Evolutionary conservation across 2,888 invertebrate genomes (phyloP).

Genomic region (Colostygia pectinataria): DNA sequence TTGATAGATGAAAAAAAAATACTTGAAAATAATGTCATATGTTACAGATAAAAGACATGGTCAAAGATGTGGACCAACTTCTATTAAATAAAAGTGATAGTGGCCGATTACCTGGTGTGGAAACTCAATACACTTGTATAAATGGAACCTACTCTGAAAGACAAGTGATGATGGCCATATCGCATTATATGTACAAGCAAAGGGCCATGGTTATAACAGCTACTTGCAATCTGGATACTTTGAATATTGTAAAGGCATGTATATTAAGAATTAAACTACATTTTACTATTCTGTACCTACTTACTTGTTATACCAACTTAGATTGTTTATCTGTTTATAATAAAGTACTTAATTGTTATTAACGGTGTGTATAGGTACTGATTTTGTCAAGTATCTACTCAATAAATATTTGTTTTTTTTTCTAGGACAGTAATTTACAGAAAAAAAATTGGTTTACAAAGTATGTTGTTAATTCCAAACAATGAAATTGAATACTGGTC

Average conservation of each 20-base stretch:
- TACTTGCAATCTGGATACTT: constrained; percentile 47
- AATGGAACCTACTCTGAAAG: constrained; percentile 31
- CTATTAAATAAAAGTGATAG: neutral
- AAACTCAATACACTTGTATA: constrained; percentile 7
- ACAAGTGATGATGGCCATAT: constrained; percentile 48
- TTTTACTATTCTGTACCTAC: too few relatives aligned
- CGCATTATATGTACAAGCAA: constrained; percentile 51
- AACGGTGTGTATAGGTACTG: too few relatives aligned
- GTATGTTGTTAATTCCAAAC: constrained; percentile 54
- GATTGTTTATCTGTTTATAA: too few relatives aligned
- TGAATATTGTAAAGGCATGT: constrained; percentile 55
- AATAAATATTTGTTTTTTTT: too few relatives aligned
- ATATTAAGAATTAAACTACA: neutral
- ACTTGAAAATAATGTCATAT: too few relatives aligned
- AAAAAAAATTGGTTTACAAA: too few relatives aligned
- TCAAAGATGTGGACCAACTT: constrained; percentile 11
- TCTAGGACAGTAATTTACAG: too few relatives aligned
- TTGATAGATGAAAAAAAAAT: too few relatives aligned
- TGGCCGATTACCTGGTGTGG: neutral
- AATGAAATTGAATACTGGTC: constrained; percentile 47
- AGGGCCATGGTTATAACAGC: constrained; percentile 41
- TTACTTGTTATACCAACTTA: too few relatives aligned
- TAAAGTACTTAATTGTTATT: too few relatives aligned
- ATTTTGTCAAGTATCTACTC: too few relatives aligned
- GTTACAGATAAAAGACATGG: constrained; percentile 18